These are phyloP conservation scores for Apocrypta bakeri DNA, from an alignment of 1,140 invertebrate species.

Conservation along the genomic window DNA sequence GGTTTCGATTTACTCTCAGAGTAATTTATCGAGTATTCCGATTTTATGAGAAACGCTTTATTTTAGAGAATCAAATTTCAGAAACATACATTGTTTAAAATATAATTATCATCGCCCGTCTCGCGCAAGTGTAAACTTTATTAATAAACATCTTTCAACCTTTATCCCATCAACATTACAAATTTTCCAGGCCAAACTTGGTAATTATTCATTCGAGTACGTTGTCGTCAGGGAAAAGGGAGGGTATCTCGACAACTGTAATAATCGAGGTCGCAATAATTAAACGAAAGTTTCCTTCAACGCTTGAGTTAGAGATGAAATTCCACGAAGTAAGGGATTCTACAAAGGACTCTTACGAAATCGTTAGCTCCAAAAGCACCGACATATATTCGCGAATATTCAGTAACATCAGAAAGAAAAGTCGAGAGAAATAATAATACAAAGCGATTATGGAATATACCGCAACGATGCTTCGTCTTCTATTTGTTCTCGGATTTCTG, in stretches of 20 bases:
- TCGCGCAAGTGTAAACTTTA: neutral
- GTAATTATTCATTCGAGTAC: conserved; percentile 27
- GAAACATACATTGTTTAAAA: too few relatives aligned
- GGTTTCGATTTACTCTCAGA: too few relatives aligned
- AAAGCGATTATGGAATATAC: neutral
- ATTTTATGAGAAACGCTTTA: too few relatives aligned
- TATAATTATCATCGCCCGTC: too few relatives aligned
- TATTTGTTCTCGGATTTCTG: too few relatives aligned
- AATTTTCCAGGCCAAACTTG: neutral
- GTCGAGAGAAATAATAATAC: neutral
- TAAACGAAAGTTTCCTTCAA: conserved; percentile 18
- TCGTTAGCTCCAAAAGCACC: neutral
- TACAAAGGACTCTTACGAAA: neutral
- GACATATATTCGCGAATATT: neutral
- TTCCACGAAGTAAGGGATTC: neutral
- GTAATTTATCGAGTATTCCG: too few relatives aligned
- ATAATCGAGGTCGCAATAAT: conserved; percentile 29
- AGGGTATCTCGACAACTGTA: neutral
- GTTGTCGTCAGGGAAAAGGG: neutral
- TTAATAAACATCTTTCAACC: conserved; percentile 7
- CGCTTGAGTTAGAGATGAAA: neutral
- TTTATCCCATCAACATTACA: neutral
- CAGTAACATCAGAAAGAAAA: neutral
- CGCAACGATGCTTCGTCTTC: neutral
- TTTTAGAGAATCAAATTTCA: too few relatives aligned